These are phyloP conservation scores for Sorex araneus DNA, from an alignment of 2,113 vertebrate genomes.

Conservation along the genomic window DNA sequence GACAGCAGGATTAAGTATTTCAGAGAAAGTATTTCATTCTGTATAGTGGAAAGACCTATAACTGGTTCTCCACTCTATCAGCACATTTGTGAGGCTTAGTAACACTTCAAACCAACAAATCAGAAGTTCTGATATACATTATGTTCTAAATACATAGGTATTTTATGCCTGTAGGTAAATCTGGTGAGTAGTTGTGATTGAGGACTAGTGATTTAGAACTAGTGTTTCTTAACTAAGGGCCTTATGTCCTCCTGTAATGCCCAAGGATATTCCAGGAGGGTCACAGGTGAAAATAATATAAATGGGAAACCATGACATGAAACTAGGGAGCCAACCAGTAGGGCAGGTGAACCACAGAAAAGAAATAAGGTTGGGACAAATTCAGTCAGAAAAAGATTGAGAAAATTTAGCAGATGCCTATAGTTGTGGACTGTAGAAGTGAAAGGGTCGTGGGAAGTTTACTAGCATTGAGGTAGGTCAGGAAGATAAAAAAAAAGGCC, in stretches of 20 bases:
- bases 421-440: not conserved
- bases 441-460: not conserved
- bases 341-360: too few relatives aligned
- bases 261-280: too few relatives aligned
- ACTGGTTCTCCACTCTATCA: not conserved
- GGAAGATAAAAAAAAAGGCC: not conserved
- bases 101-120: not conserved
- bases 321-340: too few relatives aligned
- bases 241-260: too few relatives aligned
- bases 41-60: slow-evolving; percentile 2
- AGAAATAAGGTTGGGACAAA: too few relatives aligned
- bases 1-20: slow-evolving; percentile 33
- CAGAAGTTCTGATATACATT: not conserved
- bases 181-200: not conserved
- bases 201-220: slow-evolving; percentile 2
- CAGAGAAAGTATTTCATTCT: slow-evolving; percentile 45
- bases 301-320: too few relatives aligned
- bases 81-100: not conserved
- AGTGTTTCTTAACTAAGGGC: too few relatives aligned
- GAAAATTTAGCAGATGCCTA: not conserved
- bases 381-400: too few relatives aligned
- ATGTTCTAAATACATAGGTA: not conserved
- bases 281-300: too few relatives aligned
- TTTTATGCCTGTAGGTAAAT: slow-evolving; percentile 17
- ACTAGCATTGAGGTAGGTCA: slow-evolving; percentile 14